Evolutionary conservation across 37 sponge, comb jelly and placozoan genomes (phyloP), one percentile per base, ranked within the genome.

Genomic region (Beroe ovata): DNA sequence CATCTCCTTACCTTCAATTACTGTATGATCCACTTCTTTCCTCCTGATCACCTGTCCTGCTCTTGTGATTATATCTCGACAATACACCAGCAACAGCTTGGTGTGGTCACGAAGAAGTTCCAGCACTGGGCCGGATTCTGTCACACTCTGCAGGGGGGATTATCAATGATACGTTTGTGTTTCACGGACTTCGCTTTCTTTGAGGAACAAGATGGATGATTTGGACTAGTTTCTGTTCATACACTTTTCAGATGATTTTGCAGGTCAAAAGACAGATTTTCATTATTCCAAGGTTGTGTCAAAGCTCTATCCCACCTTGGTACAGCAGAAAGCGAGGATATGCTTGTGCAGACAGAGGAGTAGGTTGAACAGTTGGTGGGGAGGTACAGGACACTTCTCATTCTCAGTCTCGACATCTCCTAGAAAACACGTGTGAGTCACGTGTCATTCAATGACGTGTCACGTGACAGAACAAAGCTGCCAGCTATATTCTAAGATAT

Each of bases 261-360:
- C 11, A 16, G 6, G 54, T 11, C 54, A 47, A 47, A n/a, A n/a
- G n/a, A n/a, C n/a, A n/a, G n/a, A n/a, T n/a, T n/a, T n/a, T n/a
- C n/a, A n/a, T n/a, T n/a, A n/a, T n/a, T 47, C 54, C 54, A 47
- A 47, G 11, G 6, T 47, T 47, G 54, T 16, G 6, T 47, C 54
- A 47, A 47, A n/a, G n/a, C n/a, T n/a, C n/a, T 20, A 36, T 28
- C 47, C 41, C 2, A 77, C 84, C 84, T 77, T 77, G 54, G 54
- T 18, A 58, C 33, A 42, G 29, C 84, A 77, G 59, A 47, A 77
- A 47, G 84, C 84, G 4, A 77, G 84, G 84, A 77, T 19, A 39
- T 77, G 84, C 33, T 77, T 77, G 54, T 77, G 84, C 1, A 77
- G 42, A 42, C 84, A 77, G 84, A 77, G 84, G 3, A 77, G 84